Evolutionary conservation across 2,888 invertebrate genomes (phyloP), one percentile per base, ranked within the genome.

Genomic region (Petrolisthes cinctipes): DNA sequence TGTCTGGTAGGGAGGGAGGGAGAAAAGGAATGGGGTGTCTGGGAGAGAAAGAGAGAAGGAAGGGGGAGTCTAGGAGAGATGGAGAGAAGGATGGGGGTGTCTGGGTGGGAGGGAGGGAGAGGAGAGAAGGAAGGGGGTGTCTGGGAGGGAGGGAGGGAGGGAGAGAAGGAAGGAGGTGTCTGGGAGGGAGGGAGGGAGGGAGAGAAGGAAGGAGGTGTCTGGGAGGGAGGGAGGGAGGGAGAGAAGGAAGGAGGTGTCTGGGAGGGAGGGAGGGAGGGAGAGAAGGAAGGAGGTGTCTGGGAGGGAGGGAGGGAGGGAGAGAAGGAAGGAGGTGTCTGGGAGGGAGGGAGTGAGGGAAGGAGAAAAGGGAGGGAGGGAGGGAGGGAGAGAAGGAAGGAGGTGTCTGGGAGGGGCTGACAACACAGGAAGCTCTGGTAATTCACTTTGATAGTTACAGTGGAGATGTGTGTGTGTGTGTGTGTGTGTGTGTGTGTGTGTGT

Each of bases 361-460:
- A n/a, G 11, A n/a, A 4, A 17, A n/a, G 75, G n/a, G n/a, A 23
- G 56, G 80, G 80, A 17, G 53, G 80, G 80, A 53, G 9, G 1
- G 1, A n/a, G 11, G 75, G 75, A 17, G 75, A n/a, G 11, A n/a
- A n/a, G 9, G 75, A 17, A 11, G 61, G 61, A 11, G 61, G 61
- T 61, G 61, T 61, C 80, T 57, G 83, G 83, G 83, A 75, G 20
- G 68, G 75, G 54, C 56, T 56, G 75, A 61, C 17, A 37, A 57
- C 71, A 76, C 83, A 83, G 83, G 83, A 83, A 83, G 83, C 75
- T 37, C 23, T 5, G 75, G 76, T 83, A 83, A 83, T 83, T 83
- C 83, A 56, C 75, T 68, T 37, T 83, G 83, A 83, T 83, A 71
- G 83, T 83, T 75, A 83, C 71, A 71, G 57, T 83, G 75, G 83